Evolutionary conservation across 2,113 vertebrate species (phyloP).

Genomic region (Stictonetta naevosa): DNA sequence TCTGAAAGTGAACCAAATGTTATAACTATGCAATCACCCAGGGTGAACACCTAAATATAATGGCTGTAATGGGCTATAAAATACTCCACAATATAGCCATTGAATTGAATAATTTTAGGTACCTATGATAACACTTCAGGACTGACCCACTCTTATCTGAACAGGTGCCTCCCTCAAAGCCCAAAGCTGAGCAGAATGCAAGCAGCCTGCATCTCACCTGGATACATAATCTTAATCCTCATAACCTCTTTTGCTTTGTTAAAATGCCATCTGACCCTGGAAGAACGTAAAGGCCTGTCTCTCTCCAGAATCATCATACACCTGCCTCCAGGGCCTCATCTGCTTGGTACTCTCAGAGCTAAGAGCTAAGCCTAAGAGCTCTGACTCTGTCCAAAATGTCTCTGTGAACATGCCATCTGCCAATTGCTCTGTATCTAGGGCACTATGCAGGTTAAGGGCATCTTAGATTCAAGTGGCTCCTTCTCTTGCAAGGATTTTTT

Average conservation of each 20-base stretch:
- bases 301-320: neutral
- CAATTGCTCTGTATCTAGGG: neutral
- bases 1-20: neutral
- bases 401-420: neutral
- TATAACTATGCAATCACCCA: neutral
- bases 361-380: neutral
- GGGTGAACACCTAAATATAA: neutral
- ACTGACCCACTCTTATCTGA: neutral
- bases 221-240: neutral
- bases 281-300: neutral
- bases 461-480: neutral
- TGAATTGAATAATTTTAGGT: neutral
- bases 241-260: neutral
- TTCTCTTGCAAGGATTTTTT: neutral
- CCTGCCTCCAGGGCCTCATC: conserved; percentile 6
- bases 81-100: neutral
- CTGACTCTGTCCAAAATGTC: neutral
- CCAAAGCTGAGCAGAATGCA: neutral
- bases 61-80: neutral
- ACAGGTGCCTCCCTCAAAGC: neutral
- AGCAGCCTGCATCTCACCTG: neutral
- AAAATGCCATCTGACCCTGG: neutral
- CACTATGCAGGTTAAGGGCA: conserved; percentile 5
- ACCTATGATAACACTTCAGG: neutral
- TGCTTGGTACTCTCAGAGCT: neutral